A percentile compares a stretch with the other conserved stretches of the same genome.
Conservation (phyloP, 1,140 invertebrate species). For the Neodiprion pinetum region DNA sequence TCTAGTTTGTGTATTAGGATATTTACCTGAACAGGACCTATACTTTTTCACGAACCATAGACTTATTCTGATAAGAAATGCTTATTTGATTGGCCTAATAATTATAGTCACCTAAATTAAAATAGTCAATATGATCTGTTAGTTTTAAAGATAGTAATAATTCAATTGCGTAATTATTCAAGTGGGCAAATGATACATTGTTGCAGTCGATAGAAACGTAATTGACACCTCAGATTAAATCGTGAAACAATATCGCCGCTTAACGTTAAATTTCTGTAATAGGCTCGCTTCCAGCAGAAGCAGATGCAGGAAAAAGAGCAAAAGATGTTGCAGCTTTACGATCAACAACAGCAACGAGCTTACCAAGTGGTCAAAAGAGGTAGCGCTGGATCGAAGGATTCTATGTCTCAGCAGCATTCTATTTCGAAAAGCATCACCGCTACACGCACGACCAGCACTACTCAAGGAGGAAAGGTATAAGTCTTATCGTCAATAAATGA, state of each 20-base stretch:
- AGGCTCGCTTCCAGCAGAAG: slow-evolving; percentile 78
- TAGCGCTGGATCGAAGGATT: slow-evolving; percentile 65
- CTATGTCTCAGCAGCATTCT: slow-evolving; percentile 42
- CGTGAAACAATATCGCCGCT: too few species aligned
- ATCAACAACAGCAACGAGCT: slow-evolving; percentile 73
- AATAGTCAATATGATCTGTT: background rate
- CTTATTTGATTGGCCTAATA: too few species aligned
- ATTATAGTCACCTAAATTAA: too few species aligned
- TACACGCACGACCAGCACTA: slow-evolving; percentile 42
- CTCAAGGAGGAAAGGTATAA: slow-evolving; percentile 47
- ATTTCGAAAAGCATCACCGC: slow-evolving; percentile 38
- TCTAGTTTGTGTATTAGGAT: too few species aligned
- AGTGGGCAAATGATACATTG: background rate
- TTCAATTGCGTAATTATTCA: background rate
- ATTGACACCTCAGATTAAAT: too few species aligned
- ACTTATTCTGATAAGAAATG: too few species aligned
- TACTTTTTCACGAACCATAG: too few species aligned
- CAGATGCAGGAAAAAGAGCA: slow-evolving; percentile 76
- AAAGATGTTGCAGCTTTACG: slow-evolving; percentile 74
- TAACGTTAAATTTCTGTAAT: slow-evolving; percentile 35
- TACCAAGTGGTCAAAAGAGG: slow-evolving; percentile 69
- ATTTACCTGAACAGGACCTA: too few species aligned
- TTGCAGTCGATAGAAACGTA: slow-evolving; percentile 12
- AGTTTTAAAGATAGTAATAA: background rate
- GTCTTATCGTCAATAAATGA: slow-evolving; percentile 21